Conservation (phyloP, 2,113 vertebrate species). For the Plotosus lineatus region DNA sequence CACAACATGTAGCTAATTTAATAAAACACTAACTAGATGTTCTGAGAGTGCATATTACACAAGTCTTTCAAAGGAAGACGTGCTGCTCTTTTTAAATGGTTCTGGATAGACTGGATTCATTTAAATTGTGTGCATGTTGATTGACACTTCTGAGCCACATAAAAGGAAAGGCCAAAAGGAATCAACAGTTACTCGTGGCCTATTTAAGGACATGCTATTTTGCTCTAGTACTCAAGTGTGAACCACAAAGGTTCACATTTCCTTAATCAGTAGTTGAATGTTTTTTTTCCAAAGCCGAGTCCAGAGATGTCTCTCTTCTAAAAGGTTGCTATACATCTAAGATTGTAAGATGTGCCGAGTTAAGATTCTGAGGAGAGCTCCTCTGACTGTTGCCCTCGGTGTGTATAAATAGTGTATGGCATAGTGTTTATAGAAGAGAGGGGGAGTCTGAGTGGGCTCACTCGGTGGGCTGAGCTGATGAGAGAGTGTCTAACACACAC, state of each 20-base stretch:
- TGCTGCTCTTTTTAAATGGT: not conserved
- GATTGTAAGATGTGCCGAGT: not conserved
- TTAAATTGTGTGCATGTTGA: not conserved
- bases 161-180: not conserved
- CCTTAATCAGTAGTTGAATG: not conserved
- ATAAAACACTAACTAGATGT: not conserved
- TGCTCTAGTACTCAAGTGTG: not conserved
- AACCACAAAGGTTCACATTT: not conserved
- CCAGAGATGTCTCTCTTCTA: not conserved
- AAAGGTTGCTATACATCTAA: not conserved
- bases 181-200: not conserved
- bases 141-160: not conserved
- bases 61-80: not conserved
- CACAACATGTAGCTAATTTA: not conserved
- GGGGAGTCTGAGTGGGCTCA: conserved; percentile 1
- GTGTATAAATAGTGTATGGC: conserved; percentile 39
- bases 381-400: not conserved
- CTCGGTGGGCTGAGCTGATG: conserved; percentile 25
- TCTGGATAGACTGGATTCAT: not conserved
- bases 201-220: not conserved
- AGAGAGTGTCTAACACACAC: conserved; percentile 27
- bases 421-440: conserved; percentile 12
- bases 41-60: too few species aligned
- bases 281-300: not conserved
- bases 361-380: conserved; percentile 1